These are phyloP conservation scores for Numida meleagris DNA, from an alignment of 2,113 vertebrate species.

Conservation along the genomic window DNA sequence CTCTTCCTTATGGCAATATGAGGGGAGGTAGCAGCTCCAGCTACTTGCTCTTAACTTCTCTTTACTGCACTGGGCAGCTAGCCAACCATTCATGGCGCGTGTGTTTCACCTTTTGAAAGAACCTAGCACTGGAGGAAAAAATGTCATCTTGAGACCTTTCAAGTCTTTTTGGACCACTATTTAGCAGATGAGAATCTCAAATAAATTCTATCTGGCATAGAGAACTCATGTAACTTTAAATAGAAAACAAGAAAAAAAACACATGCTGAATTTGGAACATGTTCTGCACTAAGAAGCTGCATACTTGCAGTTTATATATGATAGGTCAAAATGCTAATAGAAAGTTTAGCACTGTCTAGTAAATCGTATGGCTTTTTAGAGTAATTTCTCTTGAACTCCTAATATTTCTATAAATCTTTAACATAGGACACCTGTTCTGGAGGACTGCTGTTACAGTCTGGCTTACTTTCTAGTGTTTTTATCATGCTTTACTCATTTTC, in stretches of 20 bases:
- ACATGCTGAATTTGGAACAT: neutral
- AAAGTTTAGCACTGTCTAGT: neutral
- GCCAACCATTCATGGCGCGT: neutral
- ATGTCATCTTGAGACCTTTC: neutral
- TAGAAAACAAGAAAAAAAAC: neutral
- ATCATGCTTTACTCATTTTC: neutral
- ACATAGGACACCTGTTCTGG: neutral
- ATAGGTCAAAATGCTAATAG: conserved; percentile 30
- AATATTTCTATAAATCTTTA: neutral
- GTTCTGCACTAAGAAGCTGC: neutral
- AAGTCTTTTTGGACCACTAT: neutral
- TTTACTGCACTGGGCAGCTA: neutral
- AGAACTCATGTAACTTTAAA: conserved; percentile 12
- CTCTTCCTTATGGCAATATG: neutral
- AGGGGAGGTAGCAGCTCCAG: neutral
- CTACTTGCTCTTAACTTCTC: neutral
- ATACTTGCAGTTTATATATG: conserved; percentile 3
- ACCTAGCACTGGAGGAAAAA: neutral
- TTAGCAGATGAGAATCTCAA: neutral
- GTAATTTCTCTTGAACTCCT: conserved; percentile 50
- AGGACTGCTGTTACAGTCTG: neutral
- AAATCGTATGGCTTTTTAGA: conserved; percentile 13
- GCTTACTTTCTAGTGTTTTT: neutral
- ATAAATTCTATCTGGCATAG: neutral
- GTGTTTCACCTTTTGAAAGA: neutral